Evolutionary conservation across 2,113 vertebrate genomes (phyloP), one percentile per base, ranked within the genome.

Genomic region (Tonatia bakeri): DNA sequence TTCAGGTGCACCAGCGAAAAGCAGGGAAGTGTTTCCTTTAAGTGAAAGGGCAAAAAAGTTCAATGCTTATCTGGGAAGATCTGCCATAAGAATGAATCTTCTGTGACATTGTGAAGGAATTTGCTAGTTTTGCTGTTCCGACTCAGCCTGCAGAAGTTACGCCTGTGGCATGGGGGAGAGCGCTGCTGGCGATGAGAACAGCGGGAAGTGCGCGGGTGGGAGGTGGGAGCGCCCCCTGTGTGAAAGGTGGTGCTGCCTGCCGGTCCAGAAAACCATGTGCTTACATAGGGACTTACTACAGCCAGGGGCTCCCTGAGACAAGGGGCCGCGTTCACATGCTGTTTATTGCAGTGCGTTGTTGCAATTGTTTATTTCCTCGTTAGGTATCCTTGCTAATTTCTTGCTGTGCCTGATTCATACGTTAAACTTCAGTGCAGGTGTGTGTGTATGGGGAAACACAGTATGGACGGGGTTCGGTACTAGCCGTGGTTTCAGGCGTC

Each of bases 81-180:
- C 43, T 38, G 0, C 36, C n/a, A 8, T 50, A 38, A 77, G 72
- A 38, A 45, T 1, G 22, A 64, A 15, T 47, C 40, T 47, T 76
- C 40, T 3, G 11, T 47, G 72, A 64, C 50, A 31, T 38, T 65
- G 43, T 31, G 72, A 65, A 65, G 24, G 38, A 45, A 28, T 45
- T 54, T 17, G 52, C 38, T n/a, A 14, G 69, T 59, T 64, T 76
- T 54, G 33, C 33, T 24, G 75, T 50, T 10, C 4, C 33, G 5
- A 24, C 72, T 64, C 6, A 50, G 4, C 20, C 33, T 47, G 72
- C 56, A 28, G 13, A 59, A 28, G 33, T 47, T 13, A 38, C 0
- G 33, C 22, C 40, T 16, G 1, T 33, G 9, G 56, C 4, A 4
- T 9, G 7, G 5, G 5, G 8, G 7, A 20, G n/a, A 20, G 22